Evolutionary conservation across 1,140 invertebrate genomes (phyloP), one percentile per base, ranked within the genome.

Genomic region (Drosophila suzukii): DNA sequence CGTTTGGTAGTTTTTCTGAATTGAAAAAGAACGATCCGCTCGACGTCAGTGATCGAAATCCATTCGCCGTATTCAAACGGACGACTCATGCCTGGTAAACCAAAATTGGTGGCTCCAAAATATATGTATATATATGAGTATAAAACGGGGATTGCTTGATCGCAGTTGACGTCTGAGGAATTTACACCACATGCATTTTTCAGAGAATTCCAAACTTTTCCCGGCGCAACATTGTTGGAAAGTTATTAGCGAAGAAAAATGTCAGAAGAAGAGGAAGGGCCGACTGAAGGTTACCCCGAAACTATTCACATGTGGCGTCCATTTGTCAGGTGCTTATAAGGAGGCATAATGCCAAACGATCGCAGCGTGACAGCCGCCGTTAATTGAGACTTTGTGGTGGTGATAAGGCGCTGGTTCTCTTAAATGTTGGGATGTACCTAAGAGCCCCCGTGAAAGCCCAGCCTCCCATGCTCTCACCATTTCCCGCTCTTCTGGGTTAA

Each of bases 261-360:
- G 11, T 5, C n/a, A 13, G 20, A 27, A 10, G 17, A 24, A 17
- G n/a, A 47, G n/a, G 1, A 13, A 13, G 24, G 27, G 54, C 6
- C 20, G 17, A n/a, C 17, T 38, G 65, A 39, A 65, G 57, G 60
- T 49, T 51, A 34, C 30, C 4, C 43, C 55, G 13, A 32, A 46
- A 78, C 55, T 62, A 62, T 74, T 77, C 75, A 65, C 83, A 88
- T 85, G 83, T 85, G 81, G 65, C 75, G 75, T 27, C 75, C 59
- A 82, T 81, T 81, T 81, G 78, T 59, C 51, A 62, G 65, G 39
- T 78, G 53, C 58, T 66, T 73, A 66, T 58, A 72, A 49, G 68
- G 68, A 11, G 44, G 51, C 20, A n/a, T n/a, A 43, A 62, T 50
- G 51, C 30, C 54, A 62, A 78, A 78, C 62, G 76, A 79, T 71